Conservation (phyloP, 1,140 invertebrate genomes). For the Batillaria attramentaria region DNA sequence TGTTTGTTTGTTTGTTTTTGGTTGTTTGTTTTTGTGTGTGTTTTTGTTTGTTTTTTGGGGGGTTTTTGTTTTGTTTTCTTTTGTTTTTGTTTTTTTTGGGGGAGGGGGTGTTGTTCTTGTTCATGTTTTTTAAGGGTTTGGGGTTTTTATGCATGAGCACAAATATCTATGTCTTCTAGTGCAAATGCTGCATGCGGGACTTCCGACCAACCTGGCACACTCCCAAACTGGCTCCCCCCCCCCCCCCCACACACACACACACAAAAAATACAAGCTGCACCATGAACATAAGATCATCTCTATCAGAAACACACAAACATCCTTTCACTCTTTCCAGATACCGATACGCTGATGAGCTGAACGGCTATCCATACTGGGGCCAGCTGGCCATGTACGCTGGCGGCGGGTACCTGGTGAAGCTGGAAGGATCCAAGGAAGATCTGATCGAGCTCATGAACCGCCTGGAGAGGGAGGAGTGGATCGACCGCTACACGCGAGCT, state of each 20-base stretch:
- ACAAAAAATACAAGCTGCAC: too few relatives aligned
- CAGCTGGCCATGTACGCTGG: constrained; percentile 73
- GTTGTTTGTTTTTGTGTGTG: background rate
- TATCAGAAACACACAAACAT: background rate
- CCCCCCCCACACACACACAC: too few relatives aligned
- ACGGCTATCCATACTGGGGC: constrained; percentile 73
- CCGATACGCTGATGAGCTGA: constrained; percentile 62
- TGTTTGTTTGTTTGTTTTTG: background rate
- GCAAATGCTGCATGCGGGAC: too few relatives aligned
- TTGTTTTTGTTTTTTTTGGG: too few relatives aligned
- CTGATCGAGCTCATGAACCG: constrained; percentile 65
- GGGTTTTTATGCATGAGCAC: too few relatives aligned
- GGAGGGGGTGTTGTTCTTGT: too few relatives aligned
- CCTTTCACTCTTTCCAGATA: constrained; percentile 49
- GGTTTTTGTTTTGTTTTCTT: too few relatives aligned
- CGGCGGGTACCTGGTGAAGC: constrained; percentile 75
- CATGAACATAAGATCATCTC: too few relatives aligned
- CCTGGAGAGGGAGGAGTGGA: constrained; percentile 73
- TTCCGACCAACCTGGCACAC: too few relatives aligned
- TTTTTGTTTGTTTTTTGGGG: background rate
- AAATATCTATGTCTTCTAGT: too few relatives aligned
- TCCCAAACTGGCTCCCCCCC: too few relatives aligned
- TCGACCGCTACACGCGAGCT: constrained; percentile 75
- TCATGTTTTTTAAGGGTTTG: too few relatives aligned
- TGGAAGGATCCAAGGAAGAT: constrained; percentile 70